These are phyloP conservation scores for Scophthalmus maximus DNA, from an alignment of 2,113 vertebrate species.

Conservation along the genomic window DNA sequence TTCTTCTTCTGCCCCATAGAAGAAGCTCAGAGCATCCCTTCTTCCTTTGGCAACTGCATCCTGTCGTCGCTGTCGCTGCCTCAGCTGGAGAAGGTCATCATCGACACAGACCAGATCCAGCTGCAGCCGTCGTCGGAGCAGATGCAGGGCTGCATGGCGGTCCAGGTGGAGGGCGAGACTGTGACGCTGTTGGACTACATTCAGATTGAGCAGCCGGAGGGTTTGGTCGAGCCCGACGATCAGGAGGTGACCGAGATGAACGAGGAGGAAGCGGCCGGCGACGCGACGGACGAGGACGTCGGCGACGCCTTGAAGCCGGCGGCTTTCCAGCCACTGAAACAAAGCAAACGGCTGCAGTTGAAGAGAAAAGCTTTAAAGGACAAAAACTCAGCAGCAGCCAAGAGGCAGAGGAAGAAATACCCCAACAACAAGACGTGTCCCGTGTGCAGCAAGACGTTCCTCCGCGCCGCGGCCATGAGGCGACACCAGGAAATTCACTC, in stretches of 20 bases:
- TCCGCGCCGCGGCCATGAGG: conserved; percentile 77
- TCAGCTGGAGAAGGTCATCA: conserved; percentile 76
- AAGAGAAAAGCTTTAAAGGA: conserved; percentile 58
- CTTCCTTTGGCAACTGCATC: conserved; percentile 80
- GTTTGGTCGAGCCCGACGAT: conserved; percentile 23
- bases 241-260: conserved; percentile 13
- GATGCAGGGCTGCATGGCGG: conserved; percentile 65
- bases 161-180: conserved; percentile 76
- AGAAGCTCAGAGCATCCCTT: conserved; percentile 67
- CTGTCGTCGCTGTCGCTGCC: conserved; percentile 78
- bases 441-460: conserved; percentile 74
- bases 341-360: conserved; percentile 71
- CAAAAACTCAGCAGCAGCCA: conserved; percentile 10
- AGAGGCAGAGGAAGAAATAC: conserved; percentile 68
- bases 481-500: conserved; percentile 77
- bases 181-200: conserved; percentile 77
- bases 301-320: conserved; percentile 64
- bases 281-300: neutral
- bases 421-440: conserved; percentile 73
- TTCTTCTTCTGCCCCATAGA: conserved; percentile 46
- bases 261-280: conserved; percentile 5
- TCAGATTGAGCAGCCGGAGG: conserved; percentile 61
- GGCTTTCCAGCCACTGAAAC: conserved; percentile 74
- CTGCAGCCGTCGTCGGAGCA: conserved; percentile 55
- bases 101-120: conserved; percentile 60